Evolutionary conservation across 2,888 invertebrate species (phyloP).

Genomic region (Cryptus armator): DNA sequence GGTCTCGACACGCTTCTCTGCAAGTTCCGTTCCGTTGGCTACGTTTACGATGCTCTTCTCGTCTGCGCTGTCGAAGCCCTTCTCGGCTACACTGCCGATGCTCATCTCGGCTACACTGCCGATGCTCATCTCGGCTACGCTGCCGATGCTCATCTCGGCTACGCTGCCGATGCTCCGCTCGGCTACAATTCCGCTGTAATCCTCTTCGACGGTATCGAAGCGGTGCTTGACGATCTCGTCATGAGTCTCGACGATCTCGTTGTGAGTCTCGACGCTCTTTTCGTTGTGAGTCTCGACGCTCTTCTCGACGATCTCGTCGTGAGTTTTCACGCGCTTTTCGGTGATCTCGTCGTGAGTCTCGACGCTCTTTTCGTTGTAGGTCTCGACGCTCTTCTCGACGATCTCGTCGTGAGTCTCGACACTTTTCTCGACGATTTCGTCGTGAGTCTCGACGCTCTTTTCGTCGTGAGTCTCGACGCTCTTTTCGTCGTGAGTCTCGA

Average conservation of each 20-base stretch:
- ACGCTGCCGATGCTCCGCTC: not conserved
- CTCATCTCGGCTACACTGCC: too few relatives aligned
- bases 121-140: too few relatives aligned
- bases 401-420: not conserved
- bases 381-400: not conserved
- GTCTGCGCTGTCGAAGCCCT: not conserved
- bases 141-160: too few relatives aligned
- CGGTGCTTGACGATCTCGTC: not conserved
- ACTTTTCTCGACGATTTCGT: not conserved
- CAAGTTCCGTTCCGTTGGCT: too few relatives aligned
- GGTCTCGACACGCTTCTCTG: not conserved
- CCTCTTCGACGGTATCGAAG: not conserved
- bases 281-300: not conserved
- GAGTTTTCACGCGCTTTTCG: not conserved
- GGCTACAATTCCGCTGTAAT: not conserved
- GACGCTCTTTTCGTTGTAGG: not conserved
- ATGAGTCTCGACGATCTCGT: not conserved
- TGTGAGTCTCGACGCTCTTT: not conserved
- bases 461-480: too few relatives aligned
- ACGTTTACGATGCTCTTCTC: not conserved
- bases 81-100: conserved; percentile 1
- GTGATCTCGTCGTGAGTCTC: not conserved
- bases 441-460: too few relatives aligned
- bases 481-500: too few relatives aligned
- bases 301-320: not conserved